Evolutionary conservation across 2,888 invertebrate genomes (phyloP).

Genomic region (Zeuzera pyrina): DNA sequence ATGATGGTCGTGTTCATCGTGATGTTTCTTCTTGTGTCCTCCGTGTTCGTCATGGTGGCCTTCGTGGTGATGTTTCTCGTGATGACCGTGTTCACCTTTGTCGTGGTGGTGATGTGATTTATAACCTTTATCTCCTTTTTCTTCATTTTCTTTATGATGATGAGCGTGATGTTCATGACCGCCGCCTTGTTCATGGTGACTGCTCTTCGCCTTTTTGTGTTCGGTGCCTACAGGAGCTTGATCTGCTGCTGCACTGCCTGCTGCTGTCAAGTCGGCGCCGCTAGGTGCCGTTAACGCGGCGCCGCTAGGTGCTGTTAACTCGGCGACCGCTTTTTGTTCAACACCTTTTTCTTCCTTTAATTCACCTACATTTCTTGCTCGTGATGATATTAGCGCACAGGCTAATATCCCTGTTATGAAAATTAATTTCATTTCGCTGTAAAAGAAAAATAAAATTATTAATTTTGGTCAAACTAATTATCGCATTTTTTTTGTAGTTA

Average conservation of each 20-base stretch:
- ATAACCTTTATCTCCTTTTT: conserved; percentile 86
- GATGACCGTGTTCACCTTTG: conserved; percentile 83
- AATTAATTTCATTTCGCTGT: conserved; percentile 45
- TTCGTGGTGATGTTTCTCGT: conserved; percentile 84
- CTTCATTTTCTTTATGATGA: conserved; percentile 80
- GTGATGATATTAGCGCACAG: conserved; percentile 30
- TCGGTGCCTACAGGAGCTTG: conserved; percentile 65
- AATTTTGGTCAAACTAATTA: conserved; percentile 4
- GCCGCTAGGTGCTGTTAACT: conserved; percentile 19
- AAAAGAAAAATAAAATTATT: conserved; percentile 12
- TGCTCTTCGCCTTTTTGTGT: conserved; percentile 57
- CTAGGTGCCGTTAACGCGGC: neutral
- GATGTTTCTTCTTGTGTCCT: conserved; percentile 86
- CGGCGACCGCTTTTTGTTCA: conserved; percentile 19
- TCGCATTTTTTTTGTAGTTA: neutral
- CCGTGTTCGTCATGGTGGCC: conserved; percentile 84
- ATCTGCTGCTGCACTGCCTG: conserved; percentile 30
- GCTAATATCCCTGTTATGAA: conserved; percentile 38
- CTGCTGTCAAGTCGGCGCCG: conserved; percentile 13
- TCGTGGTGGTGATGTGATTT: conserved; percentile 84
- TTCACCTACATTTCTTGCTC: conserved; percentile 42
- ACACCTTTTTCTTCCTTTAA: conserved; percentile 30
- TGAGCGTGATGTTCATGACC: conserved; percentile 79
- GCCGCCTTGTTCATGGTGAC: conserved; percentile 77
- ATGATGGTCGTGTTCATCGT: conserved; percentile 82